These are phyloP conservation scores for Micrasema longulum DNA, from an alignment of 1,140 invertebrate species.

Conservation along the genomic window DNA sequence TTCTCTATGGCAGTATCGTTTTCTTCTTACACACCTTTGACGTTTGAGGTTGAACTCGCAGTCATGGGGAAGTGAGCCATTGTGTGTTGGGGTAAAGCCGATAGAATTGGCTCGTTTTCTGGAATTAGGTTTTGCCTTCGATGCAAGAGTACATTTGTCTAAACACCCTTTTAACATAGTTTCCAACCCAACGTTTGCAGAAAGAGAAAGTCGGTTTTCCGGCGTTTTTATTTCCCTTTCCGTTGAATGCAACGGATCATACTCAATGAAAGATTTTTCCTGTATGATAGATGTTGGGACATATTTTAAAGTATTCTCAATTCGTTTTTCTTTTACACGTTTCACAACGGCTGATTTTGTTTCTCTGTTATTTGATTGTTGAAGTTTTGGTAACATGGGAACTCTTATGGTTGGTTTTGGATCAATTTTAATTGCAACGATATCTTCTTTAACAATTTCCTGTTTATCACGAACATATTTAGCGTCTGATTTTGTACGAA, in stretches of 20 bases:
- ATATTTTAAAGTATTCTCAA: not conserved
- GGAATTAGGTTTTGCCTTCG: not conserved
- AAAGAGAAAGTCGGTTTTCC: conserved; percentile 46
- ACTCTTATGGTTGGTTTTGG: conserved; percentile 4
- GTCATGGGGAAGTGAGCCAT: conserved; percentile 35
- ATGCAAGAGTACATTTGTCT: conserved; percentile 27
- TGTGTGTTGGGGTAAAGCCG: conserved; percentile 45
- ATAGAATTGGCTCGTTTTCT: conserved; percentile 41
- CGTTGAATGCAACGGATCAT: conserved; percentile 47
- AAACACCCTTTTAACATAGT: conserved; percentile 35
- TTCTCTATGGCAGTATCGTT: conserved; percentile 42
- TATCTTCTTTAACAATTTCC: not conserved
- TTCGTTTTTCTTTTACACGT: not conserved
- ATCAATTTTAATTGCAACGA: not conserved
- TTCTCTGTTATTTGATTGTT: not conserved
- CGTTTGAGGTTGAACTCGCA: conserved; percentile 51
- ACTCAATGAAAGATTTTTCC: conserved; percentile 51
- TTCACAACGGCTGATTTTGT: conserved; percentile 11
- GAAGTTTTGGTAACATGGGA: too few species aligned
- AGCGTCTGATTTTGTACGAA: conserved; percentile 24
- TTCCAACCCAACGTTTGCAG: conserved; percentile 18
- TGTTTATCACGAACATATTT: not conserved
- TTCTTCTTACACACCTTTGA: conserved; percentile 52
- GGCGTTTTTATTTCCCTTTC: conserved; percentile 53
- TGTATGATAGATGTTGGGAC: not conserved